Percentiles rank a stretch among this genome's conserved stretches.
Evolutionary conservation across 1,140 invertebrate genomes (phyloP).

Genomic region (Aphis gossypii): DNA sequence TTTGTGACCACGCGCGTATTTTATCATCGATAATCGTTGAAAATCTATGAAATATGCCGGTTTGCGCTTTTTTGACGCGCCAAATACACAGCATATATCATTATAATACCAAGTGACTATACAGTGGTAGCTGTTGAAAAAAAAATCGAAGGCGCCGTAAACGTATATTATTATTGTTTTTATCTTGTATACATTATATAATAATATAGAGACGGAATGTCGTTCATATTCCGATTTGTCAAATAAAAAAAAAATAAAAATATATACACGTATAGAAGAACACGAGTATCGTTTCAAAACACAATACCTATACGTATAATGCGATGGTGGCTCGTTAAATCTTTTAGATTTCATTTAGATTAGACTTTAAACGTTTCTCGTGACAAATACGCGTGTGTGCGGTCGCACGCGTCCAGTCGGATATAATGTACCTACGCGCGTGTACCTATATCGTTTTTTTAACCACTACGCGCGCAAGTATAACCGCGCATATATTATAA

Average conservation of each 20-base stretch:
- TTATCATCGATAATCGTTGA: not conserved
- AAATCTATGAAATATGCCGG: not conserved
- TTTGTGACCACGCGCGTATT: not conserved
- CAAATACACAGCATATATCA: not conserved
- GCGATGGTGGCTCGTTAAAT: conserved; percentile 46
- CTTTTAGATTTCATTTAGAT: conserved; percentile 49
- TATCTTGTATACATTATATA: not conserved
- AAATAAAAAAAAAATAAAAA: not conserved
- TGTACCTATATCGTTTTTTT: not conserved
- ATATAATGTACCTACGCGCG: not conserved
- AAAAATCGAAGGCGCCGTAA: not conserved
- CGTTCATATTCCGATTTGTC: conserved; percentile 34
- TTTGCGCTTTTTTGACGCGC: not conserved
- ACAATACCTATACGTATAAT: not conserved
- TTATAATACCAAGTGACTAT: not conserved
- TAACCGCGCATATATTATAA: no score
- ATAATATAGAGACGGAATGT: not conserved
- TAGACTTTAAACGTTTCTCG: conserved; percentile 37
- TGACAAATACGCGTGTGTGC: conserved; percentile 25
- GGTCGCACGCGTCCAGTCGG: conserved; percentile 38
- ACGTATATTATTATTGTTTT: conserved; percentile 12
- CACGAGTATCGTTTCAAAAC: conserved; percentile 8
- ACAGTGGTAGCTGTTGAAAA: not conserved
- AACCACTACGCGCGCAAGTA: not conserved
- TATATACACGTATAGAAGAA: not conserved